Evolutionary conservation across 37 sponge, comb jelly and placozoan genomes (phyloP).

Genomic region (Halisarca cf. caerulea): DNA sequence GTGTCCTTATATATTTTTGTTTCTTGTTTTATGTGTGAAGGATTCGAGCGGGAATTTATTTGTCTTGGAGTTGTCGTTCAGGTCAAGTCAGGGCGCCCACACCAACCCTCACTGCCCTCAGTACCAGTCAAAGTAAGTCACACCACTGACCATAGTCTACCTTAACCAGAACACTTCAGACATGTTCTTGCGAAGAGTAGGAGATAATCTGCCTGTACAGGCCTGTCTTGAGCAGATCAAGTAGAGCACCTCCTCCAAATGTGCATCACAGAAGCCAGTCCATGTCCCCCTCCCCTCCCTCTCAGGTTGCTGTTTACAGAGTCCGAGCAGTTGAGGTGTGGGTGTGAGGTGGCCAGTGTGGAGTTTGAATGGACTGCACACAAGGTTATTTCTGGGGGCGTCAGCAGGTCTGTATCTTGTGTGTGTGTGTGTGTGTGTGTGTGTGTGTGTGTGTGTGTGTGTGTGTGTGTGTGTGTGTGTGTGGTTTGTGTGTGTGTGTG

Average conservation of each 20-base stretch:
- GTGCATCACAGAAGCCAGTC: too few species aligned
- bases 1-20: not conserved
- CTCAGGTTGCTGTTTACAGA: not conserved
- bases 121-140: not conserved
- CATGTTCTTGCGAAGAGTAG: too few species aligned
- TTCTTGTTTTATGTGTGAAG: not conserved
- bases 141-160: too few species aligned
- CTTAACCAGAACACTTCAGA: too few species aligned
- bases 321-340: conserved; percentile 10
- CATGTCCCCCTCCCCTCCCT: not conserved
- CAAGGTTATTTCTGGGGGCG: not conserved
- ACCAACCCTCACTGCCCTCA: not conserved
- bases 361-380: not conserved
- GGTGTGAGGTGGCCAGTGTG: conserved; percentile 10
- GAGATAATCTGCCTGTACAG: too few species aligned
- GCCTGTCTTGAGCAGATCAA: too few species aligned
- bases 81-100: not conserved
- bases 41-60: not conserved
- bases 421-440: not conserved
- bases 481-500: too few species aligned
- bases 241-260: too few species aligned
- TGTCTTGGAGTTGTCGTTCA: not conserved
- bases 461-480: not conserved
- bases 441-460: conserved; percentile 24
- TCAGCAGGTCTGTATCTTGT: not conserved